Evolutionary conservation across 2,797 vertebrate species (phyloP).

Genomic region (Paramormyrops hopkinsi): DNA sequence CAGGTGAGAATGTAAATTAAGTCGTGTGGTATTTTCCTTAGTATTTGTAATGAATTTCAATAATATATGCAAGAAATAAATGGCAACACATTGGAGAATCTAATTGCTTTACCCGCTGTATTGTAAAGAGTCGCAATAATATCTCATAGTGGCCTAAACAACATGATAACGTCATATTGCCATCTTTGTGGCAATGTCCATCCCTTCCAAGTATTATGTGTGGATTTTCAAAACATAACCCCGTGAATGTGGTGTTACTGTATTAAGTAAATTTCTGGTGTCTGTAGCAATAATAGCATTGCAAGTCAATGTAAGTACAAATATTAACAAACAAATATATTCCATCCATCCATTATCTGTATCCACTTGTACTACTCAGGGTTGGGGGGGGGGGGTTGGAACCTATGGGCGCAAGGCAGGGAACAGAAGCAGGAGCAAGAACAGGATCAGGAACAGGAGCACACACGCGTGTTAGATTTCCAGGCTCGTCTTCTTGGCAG

Average conservation of each 20-base stretch:
- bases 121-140: background rate
- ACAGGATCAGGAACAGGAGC: background rate
- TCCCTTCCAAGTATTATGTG: background rate
- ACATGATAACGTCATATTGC: background rate
- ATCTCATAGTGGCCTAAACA: background rate
- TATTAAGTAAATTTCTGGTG: background rate
- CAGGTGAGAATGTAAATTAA: background rate
- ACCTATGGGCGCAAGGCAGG: background rate
- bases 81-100: background rate
- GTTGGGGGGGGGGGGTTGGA: background rate
- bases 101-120: background rate
- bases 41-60: background rate
- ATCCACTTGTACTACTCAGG: background rate
- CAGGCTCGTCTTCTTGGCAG: background rate
- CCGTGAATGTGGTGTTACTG: background rate
- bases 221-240: background rate
- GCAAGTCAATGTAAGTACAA: background rate
- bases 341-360: background rate
- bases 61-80: background rate
- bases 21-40: background rate
- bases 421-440: background rate
- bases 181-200: background rate
- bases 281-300: background rate
- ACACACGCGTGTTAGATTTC: background rate
- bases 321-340: background rate